Conservation (phyloP, 2,113 vertebrate species). For the Neopipo cinnamomea region DNA sequence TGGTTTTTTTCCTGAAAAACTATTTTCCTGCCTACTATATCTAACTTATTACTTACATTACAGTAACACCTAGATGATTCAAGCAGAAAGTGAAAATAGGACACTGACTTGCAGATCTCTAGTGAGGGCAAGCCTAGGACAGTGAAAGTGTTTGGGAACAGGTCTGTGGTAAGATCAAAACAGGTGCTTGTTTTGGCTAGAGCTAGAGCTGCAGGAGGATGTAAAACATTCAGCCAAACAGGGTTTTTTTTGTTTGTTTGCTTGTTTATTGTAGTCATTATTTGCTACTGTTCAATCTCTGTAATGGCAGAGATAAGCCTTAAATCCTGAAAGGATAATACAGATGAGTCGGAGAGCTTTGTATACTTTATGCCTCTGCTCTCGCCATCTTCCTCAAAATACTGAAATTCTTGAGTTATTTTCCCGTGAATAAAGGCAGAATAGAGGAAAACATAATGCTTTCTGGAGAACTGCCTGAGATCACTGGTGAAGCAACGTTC, state of each 20-base stretch:
- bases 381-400: neutral
- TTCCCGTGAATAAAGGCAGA: neutral
- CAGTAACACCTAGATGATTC: neutral
- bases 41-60: neutral
- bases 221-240: neutral
- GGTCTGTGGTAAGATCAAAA: neutral
- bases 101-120: neutral
- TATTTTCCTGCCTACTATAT: neutral
- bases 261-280: neutral
- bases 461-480: neutral
- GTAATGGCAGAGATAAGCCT: neutral
- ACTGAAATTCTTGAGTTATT: neutral
- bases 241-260: too few species aligned
- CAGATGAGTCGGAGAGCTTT: neutral
- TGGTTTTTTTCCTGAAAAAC: neutral
- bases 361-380: neutral
- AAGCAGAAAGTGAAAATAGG: neutral
- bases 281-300: neutral
- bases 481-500: neutral
- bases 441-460: neutral
- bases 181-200: neutral
- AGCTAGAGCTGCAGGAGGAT: neutral
- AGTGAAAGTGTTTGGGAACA: neutral
- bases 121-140: neutral
- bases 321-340: neutral